A percentile compares a stretch with the other conserved stretches of the same genome.
Evolutionary conservation across 2,888 invertebrate genomes (phyloP).

Genomic region (Chydorus sphaericus): DNA sequence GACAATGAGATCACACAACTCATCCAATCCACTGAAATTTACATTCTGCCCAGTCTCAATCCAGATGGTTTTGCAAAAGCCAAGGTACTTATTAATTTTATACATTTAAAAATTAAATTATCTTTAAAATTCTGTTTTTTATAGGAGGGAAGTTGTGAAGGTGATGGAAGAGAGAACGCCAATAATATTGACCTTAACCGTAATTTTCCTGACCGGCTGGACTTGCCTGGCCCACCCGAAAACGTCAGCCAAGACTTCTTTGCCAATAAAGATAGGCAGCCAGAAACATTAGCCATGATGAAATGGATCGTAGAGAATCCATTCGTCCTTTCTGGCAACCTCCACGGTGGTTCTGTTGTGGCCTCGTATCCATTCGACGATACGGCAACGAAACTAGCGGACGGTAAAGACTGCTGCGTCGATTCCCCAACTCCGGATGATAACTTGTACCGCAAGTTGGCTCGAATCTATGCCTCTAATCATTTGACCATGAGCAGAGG

Average conservation of each 20-base stretch:
- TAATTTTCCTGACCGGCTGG: slow-evolving; percentile 84
- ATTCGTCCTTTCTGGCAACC: slow-evolving; percentile 83
- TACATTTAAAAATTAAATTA: not conserved
- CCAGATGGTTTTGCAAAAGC: slow-evolving; percentile 89
- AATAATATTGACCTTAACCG: slow-evolving; percentile 71
- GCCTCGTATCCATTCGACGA: slow-evolving; percentile 96
- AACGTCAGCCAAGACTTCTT: slow-evolving; percentile 22
- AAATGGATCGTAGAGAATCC: slow-evolving; percentile 73
- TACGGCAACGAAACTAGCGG: slow-evolving; percentile 46
- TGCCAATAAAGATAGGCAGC: slow-evolving; percentile 43
- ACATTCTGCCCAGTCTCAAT: slow-evolving; percentile 92
- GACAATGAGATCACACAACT: slow-evolving; percentile 51
- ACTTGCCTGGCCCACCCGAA: slow-evolving; percentile 28
- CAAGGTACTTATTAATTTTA: slow-evolving; percentile 38
- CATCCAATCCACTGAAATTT: slow-evolving; percentile 77
- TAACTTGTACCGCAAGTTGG: slow-evolving; percentile 58
- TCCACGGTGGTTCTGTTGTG: slow-evolving; percentile 93
- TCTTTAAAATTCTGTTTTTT: slow-evolving; percentile 21
- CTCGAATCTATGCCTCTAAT: slow-evolving; percentile 55
- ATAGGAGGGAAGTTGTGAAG: slow-evolving; percentile 67
- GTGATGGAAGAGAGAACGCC: slow-evolving; percentile 66
- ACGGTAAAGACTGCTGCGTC: slow-evolving; percentile 46
- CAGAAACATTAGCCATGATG: slow-evolving; percentile 78
- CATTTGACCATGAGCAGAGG: slow-evolving; percentile 63
- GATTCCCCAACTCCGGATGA: slow-evolving; percentile 72